Percentiles rank a stretch among this genome's conserved stretches.
Conservation (phyloP, 2,797 vertebrate genomes). For the Amblyopsis hoosieri region DNA sequence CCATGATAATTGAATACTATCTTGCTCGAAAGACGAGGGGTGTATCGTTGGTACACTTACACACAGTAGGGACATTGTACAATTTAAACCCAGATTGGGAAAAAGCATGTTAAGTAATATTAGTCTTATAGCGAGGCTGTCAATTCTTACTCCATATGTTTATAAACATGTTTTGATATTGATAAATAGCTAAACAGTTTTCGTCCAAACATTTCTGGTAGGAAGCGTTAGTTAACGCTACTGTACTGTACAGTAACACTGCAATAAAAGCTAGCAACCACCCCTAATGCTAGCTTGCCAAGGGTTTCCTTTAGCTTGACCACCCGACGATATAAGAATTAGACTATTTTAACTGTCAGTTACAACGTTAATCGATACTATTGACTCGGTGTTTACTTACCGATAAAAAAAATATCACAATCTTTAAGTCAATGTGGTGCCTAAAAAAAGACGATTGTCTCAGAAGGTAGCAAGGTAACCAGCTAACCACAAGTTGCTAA, state of each 20-base stretch:
- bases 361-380: accelerated
- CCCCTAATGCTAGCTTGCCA: constrained; percentile 53
- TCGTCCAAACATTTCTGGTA: constrained; percentile 12
- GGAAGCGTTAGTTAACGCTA: constrained; percentile 12
- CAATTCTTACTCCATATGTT: too few species aligned
- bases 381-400: constrained; percentile 50
- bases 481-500: constrained; percentile 77
- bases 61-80: constrained; percentile 15
- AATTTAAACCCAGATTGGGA: constrained; percentile 6
- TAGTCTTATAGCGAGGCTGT: too few species aligned
- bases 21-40: constrained; percentile 16
- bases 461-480: constrained; percentile 50
- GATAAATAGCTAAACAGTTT: constrained; percentile 8
- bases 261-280: constrained; percentile 70
- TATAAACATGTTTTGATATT: not conserved
- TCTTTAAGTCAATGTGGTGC: constrained; percentile 53
- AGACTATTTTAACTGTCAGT: not conserved
- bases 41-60: constrained; percentile 5
- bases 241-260: constrained; percentile 11
- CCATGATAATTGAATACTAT: constrained; percentile 26
- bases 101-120: not conserved
- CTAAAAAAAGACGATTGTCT: constrained; percentile 43
- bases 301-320: constrained; percentile 29
- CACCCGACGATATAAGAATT: not conserved
- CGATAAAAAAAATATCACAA: constrained; percentile 46